Conservation (phyloP, 1,140 invertebrate genomes). For the Bombus waltoni region DNA sequence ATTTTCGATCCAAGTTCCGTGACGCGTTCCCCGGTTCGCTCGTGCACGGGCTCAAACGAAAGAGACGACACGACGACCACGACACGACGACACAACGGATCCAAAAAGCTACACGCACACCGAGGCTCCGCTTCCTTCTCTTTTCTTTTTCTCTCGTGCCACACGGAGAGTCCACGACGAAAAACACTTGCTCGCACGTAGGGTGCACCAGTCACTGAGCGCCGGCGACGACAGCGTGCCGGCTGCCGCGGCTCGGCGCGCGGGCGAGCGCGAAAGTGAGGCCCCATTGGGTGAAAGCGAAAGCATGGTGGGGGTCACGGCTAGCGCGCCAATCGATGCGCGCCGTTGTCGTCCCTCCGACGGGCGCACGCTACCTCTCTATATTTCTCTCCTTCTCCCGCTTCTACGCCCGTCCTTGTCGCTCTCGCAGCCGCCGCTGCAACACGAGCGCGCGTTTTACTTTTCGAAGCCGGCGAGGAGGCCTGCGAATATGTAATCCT, state of each 20-base stretch:
- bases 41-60: conserved; percentile 37
- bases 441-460: conserved; percentile 60
- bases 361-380: conserved; percentile 47
- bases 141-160: conserved; percentile 45
- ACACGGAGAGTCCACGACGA: conserved; percentile 64
- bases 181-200: conserved; percentile 75
- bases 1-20: conserved; percentile 48
- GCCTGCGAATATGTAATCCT: conserved; percentile 52
- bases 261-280: conserved; percentile 82
- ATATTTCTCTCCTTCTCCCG: conserved; percentile 11
- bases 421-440: conserved; percentile 13
- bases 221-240: conserved; percentile 69
- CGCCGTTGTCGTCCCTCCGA: conserved; percentile 68
- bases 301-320: conserved; percentile 82
- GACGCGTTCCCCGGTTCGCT: conserved; percentile 26
- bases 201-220: conserved; percentile 79
- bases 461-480: conserved; percentile 63
- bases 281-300: conserved; percentile 83
- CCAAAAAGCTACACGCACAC: conserved; percentile 37
- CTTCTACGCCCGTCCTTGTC: neutral
- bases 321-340: conserved; percentile 82
- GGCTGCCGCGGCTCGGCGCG: conserved; percentile 70
- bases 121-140: conserved; percentile 36
- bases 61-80: neutral
- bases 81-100: conserved; percentile 8